Evolutionary conservation across 2,113 vertebrate species (phyloP), one percentile per base, ranked within the genome.

Genomic region (Motacilla alba): DNA sequence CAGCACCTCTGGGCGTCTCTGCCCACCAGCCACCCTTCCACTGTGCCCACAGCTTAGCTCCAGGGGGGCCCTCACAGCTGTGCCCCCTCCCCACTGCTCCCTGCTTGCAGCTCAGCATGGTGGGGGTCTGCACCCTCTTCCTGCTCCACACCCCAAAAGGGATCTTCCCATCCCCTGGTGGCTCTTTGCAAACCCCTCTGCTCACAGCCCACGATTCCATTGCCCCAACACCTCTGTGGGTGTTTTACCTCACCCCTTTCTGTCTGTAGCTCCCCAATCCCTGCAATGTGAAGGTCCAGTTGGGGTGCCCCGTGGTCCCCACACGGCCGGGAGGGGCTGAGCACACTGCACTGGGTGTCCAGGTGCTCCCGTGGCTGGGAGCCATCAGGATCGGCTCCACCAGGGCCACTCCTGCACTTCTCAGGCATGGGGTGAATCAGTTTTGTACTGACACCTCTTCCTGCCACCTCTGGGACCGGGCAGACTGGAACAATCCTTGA

Each of bases 201-300:
- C 90, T 86, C 13, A 6, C 58, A 62, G 69, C 73, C 46, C 46
- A 7, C 50, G 20, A 17, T 73, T n/a, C 72, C 20, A 0, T 2
- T 5, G 2, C 64, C 6, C 1, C 3, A 1, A n/a, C 19, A 35
- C 74, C 44, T 58, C 49, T 35, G 13, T 6, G 6, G 12, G 6
- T 69, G 30, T 82, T 89, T 80, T 2, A 4, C 69, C 64, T 78
- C 73, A 46, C 62, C 33, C 35, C 27, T 60, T 78, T 74, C 66
- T 16, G 5, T 59, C 56, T 26, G 3, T 46, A 8, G 37, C 47
- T 77, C 39, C 37, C 44, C 53, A 7, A 0, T 70, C 85, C 88
- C 89, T 86, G 75, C 72, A 67, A 62, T 28, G 83, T 74, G 94
- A 88, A 85, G 53, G 46, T 49, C 2, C 5, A 31, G 15, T 3